Conservation (phyloP, 2,797 vertebrate genomes). For the Acipenser ruthenus region DNA sequence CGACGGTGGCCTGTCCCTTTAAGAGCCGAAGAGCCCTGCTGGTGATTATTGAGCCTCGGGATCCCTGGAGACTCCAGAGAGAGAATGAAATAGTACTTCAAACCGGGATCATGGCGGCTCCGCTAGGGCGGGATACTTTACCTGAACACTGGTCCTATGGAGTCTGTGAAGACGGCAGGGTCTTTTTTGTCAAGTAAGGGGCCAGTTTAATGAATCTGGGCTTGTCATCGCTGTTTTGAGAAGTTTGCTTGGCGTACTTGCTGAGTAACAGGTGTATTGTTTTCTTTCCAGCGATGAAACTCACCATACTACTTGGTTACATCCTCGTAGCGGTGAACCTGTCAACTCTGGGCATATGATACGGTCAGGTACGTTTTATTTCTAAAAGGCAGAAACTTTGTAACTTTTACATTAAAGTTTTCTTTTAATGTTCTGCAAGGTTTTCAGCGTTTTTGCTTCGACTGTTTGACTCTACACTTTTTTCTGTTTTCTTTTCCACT, state of each 20-base stretch:
- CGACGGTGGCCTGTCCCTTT: conserved; percentile 58
- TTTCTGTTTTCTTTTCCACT: conserved; percentile 14
- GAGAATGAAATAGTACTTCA: conserved; percentile 36
- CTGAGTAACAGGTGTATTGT: conserved; percentile 81
- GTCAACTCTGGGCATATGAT: conserved; percentile 98
- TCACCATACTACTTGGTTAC: conserved; percentile 83
- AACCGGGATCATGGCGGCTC: conserved; percentile 80
- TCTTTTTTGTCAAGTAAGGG: conserved; percentile 91
- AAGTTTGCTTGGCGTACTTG: conserved; percentile 13
- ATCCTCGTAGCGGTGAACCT: conserved; percentile 86
- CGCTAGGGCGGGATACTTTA: conserved; percentile 83
- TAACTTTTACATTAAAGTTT: not conserved
- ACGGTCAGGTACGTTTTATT: conserved; percentile 76
- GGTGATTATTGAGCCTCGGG: conserved; percentile 39
- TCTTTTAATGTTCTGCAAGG: too few species aligned
- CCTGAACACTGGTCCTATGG: conserved; percentile 93
- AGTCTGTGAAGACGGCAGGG: conserved; percentile 85
- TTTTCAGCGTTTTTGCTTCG: too few species aligned
- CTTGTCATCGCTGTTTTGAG: conserved; percentile 4
- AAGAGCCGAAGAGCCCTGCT: conserved; percentile 53
- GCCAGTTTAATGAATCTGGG: not conserved
- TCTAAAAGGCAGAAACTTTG: not conserved
- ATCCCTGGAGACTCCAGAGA: conserved; percentile 48
- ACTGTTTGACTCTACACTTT: too few species aligned
- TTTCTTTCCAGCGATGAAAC: conserved; percentile 75